These are phyloP conservation scores for Syndactyla subalaris DNA, from an alignment of 2,797 vertebrate species.

Conservation along the genomic window DNA sequence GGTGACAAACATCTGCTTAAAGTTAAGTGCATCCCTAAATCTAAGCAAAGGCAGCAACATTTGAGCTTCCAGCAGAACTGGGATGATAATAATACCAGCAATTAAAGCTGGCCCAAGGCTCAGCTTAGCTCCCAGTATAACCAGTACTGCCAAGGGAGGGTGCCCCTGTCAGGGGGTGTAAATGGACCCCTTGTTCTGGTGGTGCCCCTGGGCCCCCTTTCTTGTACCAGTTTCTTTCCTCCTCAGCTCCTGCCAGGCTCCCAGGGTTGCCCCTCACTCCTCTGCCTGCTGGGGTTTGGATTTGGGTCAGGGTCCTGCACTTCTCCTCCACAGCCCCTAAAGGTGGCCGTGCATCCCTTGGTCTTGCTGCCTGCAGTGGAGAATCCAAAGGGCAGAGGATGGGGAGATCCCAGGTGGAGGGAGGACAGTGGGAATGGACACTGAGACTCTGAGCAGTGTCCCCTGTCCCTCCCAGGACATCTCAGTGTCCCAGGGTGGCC, in stretches of 20 bases:
- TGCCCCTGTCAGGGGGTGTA: background rate
- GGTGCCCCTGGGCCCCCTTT: background rate
- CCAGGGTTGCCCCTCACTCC: rapidly evolving
- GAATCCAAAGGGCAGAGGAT: background rate
- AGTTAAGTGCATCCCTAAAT: background rate
- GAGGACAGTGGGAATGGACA: background rate
- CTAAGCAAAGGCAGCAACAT: background rate
- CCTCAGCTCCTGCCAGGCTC: background rate
- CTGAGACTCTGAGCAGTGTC: background rate
- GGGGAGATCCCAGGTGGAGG: background rate
- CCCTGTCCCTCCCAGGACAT: background rate
- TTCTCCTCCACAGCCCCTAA: background rate
- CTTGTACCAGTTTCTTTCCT: rapidly evolving
- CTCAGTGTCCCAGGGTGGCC: rapidly evolving
- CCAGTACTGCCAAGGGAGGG: background rate
- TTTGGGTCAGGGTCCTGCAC: background rate
- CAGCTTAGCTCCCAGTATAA: background rate
- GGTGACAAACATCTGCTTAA: background rate
- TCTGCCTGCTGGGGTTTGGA: background rate
- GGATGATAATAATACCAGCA: background rate
- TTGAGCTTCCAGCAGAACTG: background rate
- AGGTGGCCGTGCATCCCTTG: background rate
- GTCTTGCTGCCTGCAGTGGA: background rate
- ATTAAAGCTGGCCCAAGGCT: background rate
- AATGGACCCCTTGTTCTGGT: conserved; percentile 22